phyloP scores from a whole-genome alignment of 1,140 invertebrate genomes.

The Microplitis mediator region DNA sequence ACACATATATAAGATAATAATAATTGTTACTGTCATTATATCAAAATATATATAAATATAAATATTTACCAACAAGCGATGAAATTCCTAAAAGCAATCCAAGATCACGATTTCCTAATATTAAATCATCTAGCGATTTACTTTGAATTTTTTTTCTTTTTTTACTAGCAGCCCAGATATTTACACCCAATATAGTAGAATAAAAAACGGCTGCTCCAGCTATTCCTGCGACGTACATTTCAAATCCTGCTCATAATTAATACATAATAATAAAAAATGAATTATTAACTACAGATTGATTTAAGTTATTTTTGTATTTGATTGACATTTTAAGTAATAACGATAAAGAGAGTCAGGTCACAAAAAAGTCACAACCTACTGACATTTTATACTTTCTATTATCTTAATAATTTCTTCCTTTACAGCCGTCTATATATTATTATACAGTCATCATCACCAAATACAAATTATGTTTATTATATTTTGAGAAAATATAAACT shows the following conservation, averaged over 20 bases:
- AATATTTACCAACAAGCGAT: slow-evolving; percentile 74
- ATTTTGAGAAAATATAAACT: too few species aligned
- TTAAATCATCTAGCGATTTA: slow-evolving; percentile 68
- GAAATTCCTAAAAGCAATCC: slow-evolving; percentile 80
- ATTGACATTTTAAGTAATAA: too few species aligned
- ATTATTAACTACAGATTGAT: background rate
- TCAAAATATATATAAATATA: background rate
- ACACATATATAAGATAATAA: slow-evolving; percentile 1
- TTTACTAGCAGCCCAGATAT: slow-evolving; percentile 76
- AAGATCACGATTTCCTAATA: slow-evolving; percentile 78
- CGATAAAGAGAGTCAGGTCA: too few species aligned
- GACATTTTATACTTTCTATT: too few species aligned
- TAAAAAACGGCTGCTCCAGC: slow-evolving; percentile 76
- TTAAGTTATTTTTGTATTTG: too few species aligned
- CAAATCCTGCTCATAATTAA: slow-evolving; percentile 41
- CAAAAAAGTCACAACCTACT: too few species aligned
- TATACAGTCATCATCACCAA: too few species aligned
- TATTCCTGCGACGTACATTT: slow-evolving; percentile 68
- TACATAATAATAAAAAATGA: background rate
- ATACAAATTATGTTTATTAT: too few species aligned
- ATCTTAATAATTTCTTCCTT: too few species aligned
- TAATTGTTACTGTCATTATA: background rate
- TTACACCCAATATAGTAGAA: slow-evolving; percentile 70
- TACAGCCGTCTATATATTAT: too few species aligned
- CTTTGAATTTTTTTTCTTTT: slow-evolving; percentile 65